Percentiles rank a stretch among this genome's conserved stretches.
phyloP scores from a whole-genome alignment of 2,888 invertebrate genomes.

The Tillus elongatus region DNA sequence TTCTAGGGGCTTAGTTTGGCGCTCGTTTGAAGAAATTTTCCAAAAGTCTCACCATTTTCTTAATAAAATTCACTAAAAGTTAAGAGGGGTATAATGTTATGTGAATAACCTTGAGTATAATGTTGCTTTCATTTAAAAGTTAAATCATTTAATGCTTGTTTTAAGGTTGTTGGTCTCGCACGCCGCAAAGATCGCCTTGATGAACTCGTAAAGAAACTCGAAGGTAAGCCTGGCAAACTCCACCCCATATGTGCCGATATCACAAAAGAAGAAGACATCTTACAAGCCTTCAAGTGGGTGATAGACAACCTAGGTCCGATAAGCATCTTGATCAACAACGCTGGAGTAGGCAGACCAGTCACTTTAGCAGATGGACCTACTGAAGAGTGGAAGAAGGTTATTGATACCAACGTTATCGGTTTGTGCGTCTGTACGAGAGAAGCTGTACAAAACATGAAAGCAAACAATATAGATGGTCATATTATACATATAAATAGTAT shows the following conservation, averaged over 20 bases:
- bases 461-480: slow-evolving; percentile 28
- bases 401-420: slow-evolving; percentile 27
- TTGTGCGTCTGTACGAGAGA: slow-evolving; percentile 27
- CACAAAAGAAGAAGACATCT: slow-evolving; percentile 16
- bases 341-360: slow-evolving; percentile 14
- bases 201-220: too few species aligned
- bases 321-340: slow-evolving; percentile 20
- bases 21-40: too few species aligned
- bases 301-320: slow-evolving; percentile 19
- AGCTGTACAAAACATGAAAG: slow-evolving; percentile 27
- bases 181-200: too few species aligned
- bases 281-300: slow-evolving; percentile 17
- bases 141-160: too few species aligned
- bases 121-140: too few species aligned
- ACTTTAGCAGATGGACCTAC: slow-evolving; percentile 22
- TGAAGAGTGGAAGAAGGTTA: slow-evolving; percentile 23
- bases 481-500: slow-evolving; percentile 31
- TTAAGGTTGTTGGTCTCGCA: too few species aligned
- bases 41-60: too few species aligned
- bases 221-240: slow-evolving; percentile 11
- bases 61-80: too few species aligned
- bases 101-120: too few species aligned
- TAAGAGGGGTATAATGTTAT: too few species aligned
- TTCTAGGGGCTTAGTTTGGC: too few species aligned
- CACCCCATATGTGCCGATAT: slow-evolving; percentile 15